Evolutionary conservation across 2,797 vertebrate genomes (phyloP), one percentile per base, ranked within the genome.

Genomic region (Poeciliopsis paucimaculata): DNA sequence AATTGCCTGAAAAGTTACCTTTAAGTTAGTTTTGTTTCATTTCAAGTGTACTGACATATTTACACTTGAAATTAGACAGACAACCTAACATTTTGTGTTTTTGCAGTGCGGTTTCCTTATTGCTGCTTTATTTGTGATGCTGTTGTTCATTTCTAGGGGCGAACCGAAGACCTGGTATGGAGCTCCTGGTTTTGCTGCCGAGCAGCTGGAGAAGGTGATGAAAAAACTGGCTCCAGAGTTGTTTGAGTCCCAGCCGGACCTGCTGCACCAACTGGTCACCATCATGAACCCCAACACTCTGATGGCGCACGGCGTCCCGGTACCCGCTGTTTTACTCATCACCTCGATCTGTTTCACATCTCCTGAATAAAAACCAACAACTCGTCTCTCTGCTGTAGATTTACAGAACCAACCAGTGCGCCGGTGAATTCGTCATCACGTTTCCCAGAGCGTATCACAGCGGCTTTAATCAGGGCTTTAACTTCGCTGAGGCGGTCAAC

Each of bases 81-180:
- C 49, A 23, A 3, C 23, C 7, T 51, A 9, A 51, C 8, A 51
- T 51, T 20, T 23, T 9, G 49, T 51, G 49, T 51, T 51, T 51
- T 51, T 51, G 20, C 20, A 51, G 49, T 23, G 53, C 12, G 1
- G 12, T 68, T 66, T 16, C 46, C 11, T 53, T 28, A 0, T 6
- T n/a, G 13, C 45, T 15, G 26, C 28, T 74, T 49, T 11, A 18
- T 41, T 41, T 64, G 13, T 23, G 13, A 26, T n/a, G n/a, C 41
- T 47, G 70, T 79, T 45, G 1, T 80, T 76, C 0, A 91, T 16
- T 73, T 80, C n/a, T 82, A 99, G 98, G 98, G 98, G 98, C 68
- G 98, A 99, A 87, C 98, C 98, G 71, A 99, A 99, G 95, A 99
- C 98, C 49, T 99, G 98, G 98, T 99, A 99, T 41, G 98, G 98